phyloP scores from a whole-genome alignment of 2,888 invertebrate genomes.

The Metallyticus violacea region DNA sequence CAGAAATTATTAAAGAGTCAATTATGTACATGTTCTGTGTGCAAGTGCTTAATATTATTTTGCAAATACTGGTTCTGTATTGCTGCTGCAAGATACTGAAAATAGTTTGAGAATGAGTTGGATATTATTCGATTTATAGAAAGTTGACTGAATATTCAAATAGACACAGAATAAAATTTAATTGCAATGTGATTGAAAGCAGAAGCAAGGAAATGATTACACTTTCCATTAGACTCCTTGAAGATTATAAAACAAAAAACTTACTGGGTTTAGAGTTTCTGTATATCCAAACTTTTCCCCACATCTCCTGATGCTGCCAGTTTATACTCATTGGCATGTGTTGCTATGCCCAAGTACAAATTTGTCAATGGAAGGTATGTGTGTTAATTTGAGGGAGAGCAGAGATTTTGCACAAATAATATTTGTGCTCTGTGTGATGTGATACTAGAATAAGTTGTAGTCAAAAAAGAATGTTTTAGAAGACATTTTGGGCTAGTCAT shows the following conservation, averaged over 20 bases:
- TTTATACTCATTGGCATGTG: not conserved
- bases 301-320: not conserved
- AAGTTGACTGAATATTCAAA: too few species aligned
- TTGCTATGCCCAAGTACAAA: not conserved
- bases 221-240: not conserved
- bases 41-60: too few species aligned
- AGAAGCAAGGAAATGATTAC: not conserved
- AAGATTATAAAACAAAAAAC: not conserved
- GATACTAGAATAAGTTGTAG: not conserved
- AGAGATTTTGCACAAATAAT: not conserved
- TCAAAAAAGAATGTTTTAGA: not conserved
- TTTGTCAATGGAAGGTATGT: not conserved
- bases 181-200: too few species aligned
- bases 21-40: too few species aligned
- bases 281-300: not conserved
- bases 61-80: too few species aligned
- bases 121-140: too few species aligned
- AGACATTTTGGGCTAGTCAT: not conserved
- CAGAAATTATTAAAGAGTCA: too few species aligned
- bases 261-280: not conserved
- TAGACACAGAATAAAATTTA: too few species aligned
- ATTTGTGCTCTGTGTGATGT: not conserved
- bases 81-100: not conserved
- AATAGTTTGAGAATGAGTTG: not conserved
- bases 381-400: not conserved